A percentile compares a stretch with the other conserved stretches of the same genome.
These are phyloP conservation scores for Saxicola maurus DNA, from an alignment of 2,797 vertebrate genomes.

Conservation along the genomic window DNA sequence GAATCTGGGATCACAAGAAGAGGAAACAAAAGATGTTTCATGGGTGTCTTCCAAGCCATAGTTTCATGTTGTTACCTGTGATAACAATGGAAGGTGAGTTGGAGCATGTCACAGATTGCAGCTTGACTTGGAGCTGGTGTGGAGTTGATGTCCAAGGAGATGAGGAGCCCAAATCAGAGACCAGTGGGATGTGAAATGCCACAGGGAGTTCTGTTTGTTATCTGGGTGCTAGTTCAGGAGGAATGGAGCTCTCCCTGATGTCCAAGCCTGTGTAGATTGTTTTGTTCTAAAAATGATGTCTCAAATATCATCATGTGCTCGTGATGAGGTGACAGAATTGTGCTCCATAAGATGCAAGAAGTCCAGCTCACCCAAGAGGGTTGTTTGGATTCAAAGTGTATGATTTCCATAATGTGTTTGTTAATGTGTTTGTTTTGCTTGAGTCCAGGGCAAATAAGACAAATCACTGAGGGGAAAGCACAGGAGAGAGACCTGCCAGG, in stretches of 20 bases:
- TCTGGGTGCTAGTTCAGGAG: background rate
- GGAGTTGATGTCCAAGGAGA: background rate
- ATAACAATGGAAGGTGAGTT: background rate
- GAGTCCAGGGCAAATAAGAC: background rate
- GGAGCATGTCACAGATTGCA: background rate
- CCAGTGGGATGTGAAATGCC: background rate
- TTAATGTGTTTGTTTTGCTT: background rate
- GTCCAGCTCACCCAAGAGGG: accelerated
- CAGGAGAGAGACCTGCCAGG: background rate
- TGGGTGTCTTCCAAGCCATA: background rate
- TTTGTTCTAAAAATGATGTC: background rate
- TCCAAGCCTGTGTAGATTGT: background rate
- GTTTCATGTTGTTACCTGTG: background rate
- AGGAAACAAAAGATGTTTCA: background rate
- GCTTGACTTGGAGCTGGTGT: background rate
- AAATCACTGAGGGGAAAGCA: background rate
- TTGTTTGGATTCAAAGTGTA: background rate
- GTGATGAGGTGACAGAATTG: background rate
- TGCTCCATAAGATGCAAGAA: background rate
- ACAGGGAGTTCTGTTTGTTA: background rate
- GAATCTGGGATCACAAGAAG: background rate
- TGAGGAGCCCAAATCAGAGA: background rate
- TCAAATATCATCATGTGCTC: background rate
- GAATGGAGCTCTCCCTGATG: background rate
- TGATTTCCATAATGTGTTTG: background rate